Base-by-base conservation (phyloP, 2,888 invertebrate genomes). In the Drosophila formosana region DNA sequence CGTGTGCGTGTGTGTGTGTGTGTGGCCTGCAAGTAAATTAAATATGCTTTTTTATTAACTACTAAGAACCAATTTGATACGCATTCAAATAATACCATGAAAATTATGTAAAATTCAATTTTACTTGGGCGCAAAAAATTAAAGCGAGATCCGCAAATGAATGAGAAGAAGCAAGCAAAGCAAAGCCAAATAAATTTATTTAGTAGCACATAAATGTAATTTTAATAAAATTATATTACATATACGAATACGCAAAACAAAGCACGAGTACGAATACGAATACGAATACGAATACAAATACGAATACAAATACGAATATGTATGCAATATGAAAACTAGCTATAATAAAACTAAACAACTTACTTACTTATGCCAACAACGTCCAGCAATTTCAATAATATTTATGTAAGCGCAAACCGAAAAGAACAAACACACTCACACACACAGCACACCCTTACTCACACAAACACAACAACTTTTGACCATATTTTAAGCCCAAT, bases 1-100 rank as follows among this genome's bases (percentile, higher is more conserved):
- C 57, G 41, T 47, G 43, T 47, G 43, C 45, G 45, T 62, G n/a
- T 9, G 56, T 55, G 39, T 41, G 55, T 61, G 25, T 57, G 61
- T 65, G 55, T 37, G 63, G 66, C 66, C 75, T 73, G 75, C 75
- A 87, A 84, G 89, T 89, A 84, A 88, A 84, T 89, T 89, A 85
- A 85, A 80, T 89, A 85, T 88, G 89, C 79, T 79, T 89, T 89
- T 86, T 84, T 86, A 88, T 89, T 88, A 86, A 89, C 85, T 86
- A 89, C 88, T 86, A 86, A 86, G 85, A 89, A 85, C 89, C 85
- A 86, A 86, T 87, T 85, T 84, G 83, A 88, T 86, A 88, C 80
- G 81, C 84, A 88, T 89, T 83, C 84, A 87, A 83, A 87, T 84
- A 84, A 86, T 75, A 76, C 79, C 72, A 79, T 66, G 57, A 60